These are phyloP conservation scores for Anolis sagrei DNA, from an alignment of 2,113 vertebrate species.

Conservation along the genomic window DNA sequence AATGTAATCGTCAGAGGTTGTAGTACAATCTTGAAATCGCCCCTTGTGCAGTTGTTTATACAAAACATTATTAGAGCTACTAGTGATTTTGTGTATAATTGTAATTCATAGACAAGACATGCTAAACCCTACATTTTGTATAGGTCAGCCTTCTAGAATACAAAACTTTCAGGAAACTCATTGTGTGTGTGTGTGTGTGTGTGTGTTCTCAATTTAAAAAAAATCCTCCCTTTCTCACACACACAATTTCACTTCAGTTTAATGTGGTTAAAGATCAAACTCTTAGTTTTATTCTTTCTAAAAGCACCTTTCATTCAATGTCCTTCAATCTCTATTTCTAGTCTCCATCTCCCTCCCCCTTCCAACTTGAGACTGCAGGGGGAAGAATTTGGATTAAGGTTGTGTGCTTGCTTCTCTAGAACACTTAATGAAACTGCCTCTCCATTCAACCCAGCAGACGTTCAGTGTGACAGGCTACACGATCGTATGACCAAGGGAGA, in stretches of 20 bases:
- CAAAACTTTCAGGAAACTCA: too few species aligned
- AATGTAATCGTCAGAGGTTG: not conserved
- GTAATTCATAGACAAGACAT: not conserved
- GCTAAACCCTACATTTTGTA: not conserved
- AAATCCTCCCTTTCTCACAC: not conserved
- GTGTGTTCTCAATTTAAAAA: not conserved
- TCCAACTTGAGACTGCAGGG: not conserved
- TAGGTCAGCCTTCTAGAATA: not conserved
- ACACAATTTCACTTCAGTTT: accelerated
- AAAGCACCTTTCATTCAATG: not conserved
- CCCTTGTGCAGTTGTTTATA: not conserved
- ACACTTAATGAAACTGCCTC: slow-evolving; percentile 41
- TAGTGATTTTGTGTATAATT: not conserved
- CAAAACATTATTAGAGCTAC: not conserved
- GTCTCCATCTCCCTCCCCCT: not conserved
- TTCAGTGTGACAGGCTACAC: not conserved
- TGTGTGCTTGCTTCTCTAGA: slow-evolving; percentile 31
- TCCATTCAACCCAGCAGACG: slow-evolving; percentile 32
- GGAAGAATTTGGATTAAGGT: slow-evolving; percentile 29
- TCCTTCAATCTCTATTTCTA: not conserved
- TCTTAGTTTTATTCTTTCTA: not conserved
- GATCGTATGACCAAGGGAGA: slow-evolving; percentile 36
- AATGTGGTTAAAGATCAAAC: not conserved
- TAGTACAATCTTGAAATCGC: not conserved
- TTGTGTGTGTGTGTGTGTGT: not conserved